Evolutionary conservation across 2,113 vertebrate genomes (phyloP), one percentile per base, ranked within the genome.

Genomic region (Panthera tigris): DNA sequence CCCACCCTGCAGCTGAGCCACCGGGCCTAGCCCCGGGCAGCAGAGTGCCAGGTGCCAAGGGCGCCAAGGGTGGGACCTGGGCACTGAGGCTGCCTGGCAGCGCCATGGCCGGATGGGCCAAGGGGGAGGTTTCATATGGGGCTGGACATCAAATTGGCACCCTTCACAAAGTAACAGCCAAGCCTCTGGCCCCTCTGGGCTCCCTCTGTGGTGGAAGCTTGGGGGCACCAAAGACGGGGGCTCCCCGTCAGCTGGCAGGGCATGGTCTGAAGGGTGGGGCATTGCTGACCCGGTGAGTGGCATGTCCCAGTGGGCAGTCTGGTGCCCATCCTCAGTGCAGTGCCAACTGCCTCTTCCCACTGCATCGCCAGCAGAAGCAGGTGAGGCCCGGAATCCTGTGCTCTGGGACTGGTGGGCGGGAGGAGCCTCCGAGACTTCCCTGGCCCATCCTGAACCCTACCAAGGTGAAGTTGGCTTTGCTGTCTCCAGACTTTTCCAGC

Each of bases 11-110:
- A 65, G 82, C 87, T 63, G 73, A 33, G 85, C 55, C 61, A 41
- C 41, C 25, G 76, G 80, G 86, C 68, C 61, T 79, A 21, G 66
- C 80, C 74, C 90, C 0, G 21, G 27, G 87, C 83, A 29, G 36
- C 19, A 14, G 52, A 29, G 89, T 91, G 66, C 97, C 82, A 96
- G 97, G 86, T 79, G 82, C 89, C 9, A 13, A 57, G 79, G 93
- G 83, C 7, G 0, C 87, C 12, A 6, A 76, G 48, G 14, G 21
- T 0, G 5, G 27, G 69, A 29, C 50, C 21, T 5, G 10, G 94
- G 31, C 36, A 31, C 19, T 2, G 13, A 16, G 57, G 48, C 25
- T 0, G n/a, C 66, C 68, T 68, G 95, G 76, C 12, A 55, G 82
- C 1, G 0, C 55, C 69, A 39, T 7, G 45, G 36, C 25, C 21